Evolutionary conservation across 2,797 vertebrate genomes (phyloP).

Genomic region (Mareca penelope): DNA sequence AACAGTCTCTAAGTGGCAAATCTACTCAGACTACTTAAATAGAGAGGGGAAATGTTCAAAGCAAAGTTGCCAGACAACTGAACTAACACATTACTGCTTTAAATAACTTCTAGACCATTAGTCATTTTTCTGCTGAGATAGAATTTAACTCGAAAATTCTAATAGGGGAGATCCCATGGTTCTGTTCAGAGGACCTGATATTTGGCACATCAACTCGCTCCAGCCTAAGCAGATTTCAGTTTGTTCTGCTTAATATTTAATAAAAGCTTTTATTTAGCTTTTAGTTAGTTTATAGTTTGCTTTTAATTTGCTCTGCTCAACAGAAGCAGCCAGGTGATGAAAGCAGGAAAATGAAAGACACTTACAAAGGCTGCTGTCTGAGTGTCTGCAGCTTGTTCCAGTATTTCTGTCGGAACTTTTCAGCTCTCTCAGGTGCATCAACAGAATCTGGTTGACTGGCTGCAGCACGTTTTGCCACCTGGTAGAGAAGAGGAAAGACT

Average conservation of each 20-base stretch:
- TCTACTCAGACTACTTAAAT: not conserved
- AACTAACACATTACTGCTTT: not conserved
- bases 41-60: not conserved
- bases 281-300: not conserved
- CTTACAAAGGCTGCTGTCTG: conserved; percentile 96
- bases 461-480: conserved; percentile 94
- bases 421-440: conserved; percentile 86
- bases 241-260: not conserved
- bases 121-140: not conserved
- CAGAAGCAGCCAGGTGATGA: not conserved
- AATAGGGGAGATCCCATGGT: not conserved
- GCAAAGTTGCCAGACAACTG: not conserved
- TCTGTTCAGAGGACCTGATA: not conserved
- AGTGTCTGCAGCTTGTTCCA: conserved; percentile 94
- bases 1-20: not conserved
- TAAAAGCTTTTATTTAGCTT: not conserved
- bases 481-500: not conserved
- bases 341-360: not conserved
- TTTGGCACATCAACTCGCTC: not conserved
- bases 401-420: conserved; percentile 97
- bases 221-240: not conserved
- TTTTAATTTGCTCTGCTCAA: not conserved
- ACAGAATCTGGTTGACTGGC: conserved; percentile 91
- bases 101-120: no score
- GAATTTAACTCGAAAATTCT: not conserved